Percentiles rank a stretch among this genome's conserved stretches.
Evolutionary conservation across 2,888 invertebrate genomes (phyloP).

Genomic region (Sesamia inferens): DNA sequence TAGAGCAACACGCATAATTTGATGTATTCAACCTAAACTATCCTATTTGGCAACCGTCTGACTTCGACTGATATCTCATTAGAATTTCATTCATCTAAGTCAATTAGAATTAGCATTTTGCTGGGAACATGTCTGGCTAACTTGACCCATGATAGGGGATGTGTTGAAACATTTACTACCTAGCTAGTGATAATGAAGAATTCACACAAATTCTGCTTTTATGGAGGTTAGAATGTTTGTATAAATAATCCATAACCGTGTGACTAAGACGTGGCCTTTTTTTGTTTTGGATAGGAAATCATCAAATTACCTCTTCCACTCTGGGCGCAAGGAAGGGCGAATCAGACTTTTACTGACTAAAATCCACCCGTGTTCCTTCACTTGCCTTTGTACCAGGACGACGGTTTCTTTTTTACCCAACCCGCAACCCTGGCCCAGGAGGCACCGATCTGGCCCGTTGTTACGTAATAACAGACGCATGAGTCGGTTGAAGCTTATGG

Average conservation of each 20-base stretch:
- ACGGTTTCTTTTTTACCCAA: too few species aligned
- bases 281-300: too few species aligned
- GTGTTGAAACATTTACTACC: conserved; percentile 30
- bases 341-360: too few species aligned
- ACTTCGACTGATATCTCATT: conserved; percentile 41
- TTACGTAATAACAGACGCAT: too few species aligned
- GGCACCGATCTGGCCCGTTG: too few species aligned
- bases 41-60: conserved; percentile 48
- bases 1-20: conserved; percentile 30
- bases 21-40: conserved; percentile 49
- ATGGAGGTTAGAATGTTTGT: conserved; percentile 25
- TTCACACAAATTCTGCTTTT: conserved; percentile 31
- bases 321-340: too few species aligned
- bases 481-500: too few species aligned
- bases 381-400: too few species aligned
- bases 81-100: conserved; percentile 53
- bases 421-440: too few species aligned
- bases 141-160: conserved; percentile 49
- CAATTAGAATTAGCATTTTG: conserved; percentile 61
- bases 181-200: conserved; percentile 24
- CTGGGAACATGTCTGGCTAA: conserved; percentile 46
- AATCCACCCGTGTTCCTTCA: too few species aligned
- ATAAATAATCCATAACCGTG: conserved; percentile 33
- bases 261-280: too few species aligned
- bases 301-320: too few species aligned